These are phyloP conservation scores for Girardia tigrina DNA, from an alignment of 2,888 invertebrate genomes.

Conservation along the genomic window DNA sequence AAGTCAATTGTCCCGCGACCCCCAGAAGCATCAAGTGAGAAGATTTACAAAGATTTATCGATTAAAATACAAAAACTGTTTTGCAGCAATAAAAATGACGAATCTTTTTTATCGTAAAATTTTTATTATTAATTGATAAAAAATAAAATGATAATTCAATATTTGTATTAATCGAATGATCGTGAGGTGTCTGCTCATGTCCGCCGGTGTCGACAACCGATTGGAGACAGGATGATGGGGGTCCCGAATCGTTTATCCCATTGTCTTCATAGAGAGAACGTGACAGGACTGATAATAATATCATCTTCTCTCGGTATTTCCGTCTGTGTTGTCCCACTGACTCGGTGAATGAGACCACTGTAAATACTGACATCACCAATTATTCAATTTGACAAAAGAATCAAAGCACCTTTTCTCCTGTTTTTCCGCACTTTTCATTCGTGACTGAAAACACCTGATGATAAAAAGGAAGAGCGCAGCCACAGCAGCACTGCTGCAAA, in stretches of 20 bases:
- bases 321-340: neutral
- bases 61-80: neutral
- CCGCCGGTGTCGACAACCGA: neutral
- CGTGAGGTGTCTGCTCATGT: neutral
- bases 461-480: neutral
- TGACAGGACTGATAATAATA: neutral
- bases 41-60: neutral
- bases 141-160: neutral
- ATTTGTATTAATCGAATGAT: neutral
- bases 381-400: neutral
- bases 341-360: neutral
- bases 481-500: neutral
- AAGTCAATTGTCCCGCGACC: neutral
- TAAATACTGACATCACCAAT: neutral
- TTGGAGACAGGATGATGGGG: neutral
- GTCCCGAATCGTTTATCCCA: neutral
- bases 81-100: neutral
- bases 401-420: neutral
- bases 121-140: neutral
- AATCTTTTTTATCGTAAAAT: neutral
- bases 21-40: neutral
- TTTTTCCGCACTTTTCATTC: neutral
- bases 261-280: neutral
- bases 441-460: neutral
- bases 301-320: neutral